Evolutionary conservation across 2,797 vertebrate species (phyloP), one percentile per base, ranked within the genome.

Genomic region (Synaphobranchus kaupii): DNA sequence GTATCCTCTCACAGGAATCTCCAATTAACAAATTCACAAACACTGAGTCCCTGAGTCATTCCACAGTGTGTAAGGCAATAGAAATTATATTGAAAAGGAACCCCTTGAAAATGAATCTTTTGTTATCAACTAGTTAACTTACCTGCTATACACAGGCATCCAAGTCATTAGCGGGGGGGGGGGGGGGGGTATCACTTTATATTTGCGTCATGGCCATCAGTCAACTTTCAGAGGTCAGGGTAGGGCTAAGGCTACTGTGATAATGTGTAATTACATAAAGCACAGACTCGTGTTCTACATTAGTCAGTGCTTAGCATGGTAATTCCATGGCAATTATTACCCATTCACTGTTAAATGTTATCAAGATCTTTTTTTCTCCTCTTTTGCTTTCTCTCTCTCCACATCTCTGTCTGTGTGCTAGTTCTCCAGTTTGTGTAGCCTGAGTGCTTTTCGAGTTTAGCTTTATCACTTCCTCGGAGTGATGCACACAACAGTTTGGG

Each of bases 401-500:
- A 12, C 28, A 3, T 28, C 25, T 68, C 68, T 71, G 8, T 34
- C 4, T 44, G 31, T 13, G 31, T 44, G 71, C 28, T 44, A 76
- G 71, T 76, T 71, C 71, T 4, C 39, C 71, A 44, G 31, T 22
- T 76, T 76, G 28, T 76, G 89, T 87, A 88, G 88, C 85, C 86
- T 22, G 68, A 85, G 88, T 86, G 88, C 88, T 89, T 86, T 56
- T 86, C 86, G 87, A 91, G 89, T 91, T 91, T 87, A 89, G 89
- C 89, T 86, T 89, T 88, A 91, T 91, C 88, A 90, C 91, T 91
- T 90, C 78, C 66, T 88, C 60, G 86, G 83, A 86, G 83, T 82
- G 73, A 87, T 73, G 13, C 17, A 78, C 73, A 78, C 73, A 47
- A 89, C 84, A 90, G 88, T 90, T 91, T 87, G 86, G 86, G 80